A percentile compares a stretch with the other conserved stretches of the same genome.
Conservation (phyloP, 2,797 vertebrate genomes). For the Manis pentadactyla region DNA sequence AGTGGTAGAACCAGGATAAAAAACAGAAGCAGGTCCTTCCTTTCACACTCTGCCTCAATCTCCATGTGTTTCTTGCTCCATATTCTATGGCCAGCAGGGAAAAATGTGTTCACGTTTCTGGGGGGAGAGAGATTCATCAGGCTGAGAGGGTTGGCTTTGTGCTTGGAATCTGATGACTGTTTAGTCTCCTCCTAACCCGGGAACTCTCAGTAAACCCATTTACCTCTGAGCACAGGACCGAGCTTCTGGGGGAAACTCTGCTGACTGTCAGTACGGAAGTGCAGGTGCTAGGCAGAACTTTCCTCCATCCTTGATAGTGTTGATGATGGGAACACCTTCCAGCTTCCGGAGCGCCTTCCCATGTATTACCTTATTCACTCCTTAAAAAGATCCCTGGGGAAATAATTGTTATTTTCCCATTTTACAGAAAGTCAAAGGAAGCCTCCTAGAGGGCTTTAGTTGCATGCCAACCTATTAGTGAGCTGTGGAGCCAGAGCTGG, state of each 20-base stretch:
- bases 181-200: neutral
- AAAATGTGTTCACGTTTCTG: neutral
- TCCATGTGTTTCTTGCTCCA: neutral
- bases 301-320: neutral
- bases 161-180: neutral
- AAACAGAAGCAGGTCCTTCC: neutral
- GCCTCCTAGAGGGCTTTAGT: neutral
- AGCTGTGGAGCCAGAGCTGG: neutral
- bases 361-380: neutral
- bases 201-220: slow-evolving; percentile 4
- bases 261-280: neutral
- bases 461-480: neutral
- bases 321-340: neutral
- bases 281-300: neutral
- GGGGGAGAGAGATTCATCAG: neutral
- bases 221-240: neutral
- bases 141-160: neutral
- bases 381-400: neutral
- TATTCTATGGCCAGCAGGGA: neutral
- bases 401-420: neutral
- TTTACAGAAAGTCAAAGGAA: neutral
- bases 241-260: neutral
- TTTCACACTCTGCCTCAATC: neutral
- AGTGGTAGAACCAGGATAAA: neutral
- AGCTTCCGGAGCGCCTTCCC: neutral